Base-by-base conservation (phyloP, 1,140 invertebrate species). In the Arion vulgaris region DNA sequence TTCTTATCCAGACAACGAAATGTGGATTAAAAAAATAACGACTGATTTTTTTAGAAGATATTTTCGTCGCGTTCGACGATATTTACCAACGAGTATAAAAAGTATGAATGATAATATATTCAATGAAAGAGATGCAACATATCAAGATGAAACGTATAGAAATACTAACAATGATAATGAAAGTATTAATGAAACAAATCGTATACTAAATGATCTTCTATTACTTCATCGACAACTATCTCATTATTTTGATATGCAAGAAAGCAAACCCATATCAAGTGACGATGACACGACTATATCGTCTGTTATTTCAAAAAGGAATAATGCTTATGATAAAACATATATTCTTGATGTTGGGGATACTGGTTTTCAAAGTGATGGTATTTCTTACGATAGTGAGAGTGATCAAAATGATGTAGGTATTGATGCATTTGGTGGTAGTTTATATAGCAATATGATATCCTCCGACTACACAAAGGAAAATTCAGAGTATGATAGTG, bases 71-170 rank as follows among this genome's bases (percentile, higher is more conserved):
- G n/a, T 66, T 32, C 28, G 28, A 32, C 62, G 62, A 32, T 66
- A 66, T 34, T 66, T 66, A 32, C 62, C 62, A 66, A 66, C n/a
- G n/a, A 66, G n/a, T 66, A 66, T 66, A 66, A n/a, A 66, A 66
- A 28, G 62, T 32, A 5, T 66, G 0, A 66, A 17, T 66, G 62
- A 66, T 32, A 32, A 32, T 7, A 28, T 66, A 32, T 32, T 34
- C 32, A 4, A 28, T 11, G 32, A 66, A 11, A 28, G n/a, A 5
- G 9, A 7, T 66, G 2, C 11, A 26, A 4, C 15, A 5, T 41
- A 39, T 19, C 9, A 72, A 2, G 26, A 72, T 38, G 28, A 72
- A 36, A 38, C 39, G 1, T 11, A 39, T 23, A 72, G 38, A 13
- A 13, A 41, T n/a, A 23, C 9, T 45, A 66, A 66, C 62, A 41